phyloP scores from a whole-genome alignment of 2,888 invertebrate genomes.

The Eristalinus aeneus region DNA sequence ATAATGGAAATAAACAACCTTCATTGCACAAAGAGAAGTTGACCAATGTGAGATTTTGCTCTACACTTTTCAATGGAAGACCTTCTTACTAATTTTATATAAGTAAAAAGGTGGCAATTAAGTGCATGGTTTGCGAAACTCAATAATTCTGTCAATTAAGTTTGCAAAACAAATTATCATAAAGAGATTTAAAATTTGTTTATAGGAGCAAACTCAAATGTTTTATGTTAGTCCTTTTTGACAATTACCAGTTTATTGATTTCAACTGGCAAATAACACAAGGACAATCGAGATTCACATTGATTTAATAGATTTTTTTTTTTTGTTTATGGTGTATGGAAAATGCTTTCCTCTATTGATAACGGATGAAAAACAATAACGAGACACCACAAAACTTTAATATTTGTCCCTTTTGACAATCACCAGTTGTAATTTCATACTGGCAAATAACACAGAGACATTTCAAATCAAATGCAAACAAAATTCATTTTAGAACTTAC shows the following conservation, averaged over 20 bases:
- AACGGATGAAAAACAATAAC: slow-evolving; percentile 75
- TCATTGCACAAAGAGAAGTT: slow-evolving; percentile 4
- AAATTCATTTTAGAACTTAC: slow-evolving; percentile 81
- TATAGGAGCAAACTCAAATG: background rate
- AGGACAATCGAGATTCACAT: slow-evolving; percentile 73
- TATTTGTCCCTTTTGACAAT: slow-evolving; percentile 79
- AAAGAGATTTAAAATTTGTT: background rate
- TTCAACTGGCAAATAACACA: slow-evolving; percentile 78
- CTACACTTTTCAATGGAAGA: background rate
- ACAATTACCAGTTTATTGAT: slow-evolving; percentile 75
- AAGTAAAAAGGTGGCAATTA: background rate
- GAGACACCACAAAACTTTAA: slow-evolving; percentile 75
- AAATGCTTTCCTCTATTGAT: slow-evolving; percentile 73
- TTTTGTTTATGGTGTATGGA: slow-evolving; percentile 77
- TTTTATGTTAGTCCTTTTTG: slow-evolving; percentile 78
- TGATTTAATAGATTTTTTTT: background rate
- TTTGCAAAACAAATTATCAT: background rate
- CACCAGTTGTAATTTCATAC: slow-evolving; percentile 73
- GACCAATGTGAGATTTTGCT: background rate
- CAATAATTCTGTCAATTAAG: background rate
- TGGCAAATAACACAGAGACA: slow-evolving; percentile 79
- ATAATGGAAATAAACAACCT: slow-evolving; percentile 71
- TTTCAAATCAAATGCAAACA: slow-evolving; percentile 10
- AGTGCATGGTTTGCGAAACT: background rate
- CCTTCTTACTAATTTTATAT: background rate